Evolutionary conservation across 2,797 vertebrate genomes (phyloP).

Genomic region (Allobates femoralis): DNA sequence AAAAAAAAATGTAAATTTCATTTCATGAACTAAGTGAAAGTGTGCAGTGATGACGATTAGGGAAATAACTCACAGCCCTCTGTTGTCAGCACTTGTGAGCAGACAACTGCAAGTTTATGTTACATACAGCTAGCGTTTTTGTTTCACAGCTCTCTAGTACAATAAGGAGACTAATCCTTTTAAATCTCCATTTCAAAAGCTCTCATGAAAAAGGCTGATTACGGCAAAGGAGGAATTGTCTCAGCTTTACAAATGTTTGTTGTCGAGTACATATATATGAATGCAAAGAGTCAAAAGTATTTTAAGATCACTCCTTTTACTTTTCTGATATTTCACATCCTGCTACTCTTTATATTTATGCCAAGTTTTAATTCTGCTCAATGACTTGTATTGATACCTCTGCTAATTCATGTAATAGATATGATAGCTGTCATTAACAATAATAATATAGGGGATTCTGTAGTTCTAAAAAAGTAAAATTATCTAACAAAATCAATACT

Average conservation of each 20-base stretch:
- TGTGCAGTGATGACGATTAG: background rate
- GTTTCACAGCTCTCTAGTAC: conserved; percentile 25
- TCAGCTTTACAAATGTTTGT: background rate
- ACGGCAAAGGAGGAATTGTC: background rate
- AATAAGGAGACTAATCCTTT: background rate
- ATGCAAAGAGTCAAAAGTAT: background rate
- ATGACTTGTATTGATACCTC: background rate
- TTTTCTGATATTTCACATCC: background rate
- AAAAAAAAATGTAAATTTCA: background rate
- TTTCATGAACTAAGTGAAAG: background rate
- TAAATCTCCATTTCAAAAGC: conserved; percentile 16
- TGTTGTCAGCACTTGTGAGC: background rate
- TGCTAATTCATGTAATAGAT: background rate
- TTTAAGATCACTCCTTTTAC: background rate
- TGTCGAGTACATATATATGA: background rate
- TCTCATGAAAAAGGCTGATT: conserved; percentile 3
- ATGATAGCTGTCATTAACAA: background rate
- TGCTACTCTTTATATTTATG: background rate
- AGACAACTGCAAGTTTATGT: conserved; percentile 43
- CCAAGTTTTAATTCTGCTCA: background rate
- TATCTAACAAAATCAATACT: no score
- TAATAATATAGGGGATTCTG: no score
- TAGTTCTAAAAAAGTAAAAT: no score
- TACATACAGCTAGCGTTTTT: conserved; percentile 32
- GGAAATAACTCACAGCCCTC: background rate